Base-by-base conservation (phyloP, 2,797 vertebrate genomes). In the Dermochelys coriacea region DNA sequence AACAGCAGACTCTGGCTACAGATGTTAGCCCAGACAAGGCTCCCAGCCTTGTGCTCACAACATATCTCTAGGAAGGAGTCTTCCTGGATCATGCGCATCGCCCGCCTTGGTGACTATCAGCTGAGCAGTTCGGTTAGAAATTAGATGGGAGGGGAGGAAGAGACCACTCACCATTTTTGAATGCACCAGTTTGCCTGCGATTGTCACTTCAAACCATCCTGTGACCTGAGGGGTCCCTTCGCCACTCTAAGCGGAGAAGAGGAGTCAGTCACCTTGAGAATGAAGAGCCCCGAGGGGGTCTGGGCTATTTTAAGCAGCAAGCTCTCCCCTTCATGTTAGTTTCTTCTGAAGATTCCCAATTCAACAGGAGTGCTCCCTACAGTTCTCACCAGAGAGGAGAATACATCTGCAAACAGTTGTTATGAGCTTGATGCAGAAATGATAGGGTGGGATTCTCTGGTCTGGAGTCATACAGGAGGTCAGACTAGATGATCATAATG, bases 131-230 rank as follows among this genome's bases (percentile, higher is more conserved):
- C 11, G 3, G 10, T 71, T 23, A 41, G 19, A 21, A 41, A 71
- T n/a, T 23, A 23, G 61, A 68, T n/a, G 84, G 10, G 29, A 8
- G 51, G 68, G 14, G 2, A 4, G 3, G 55, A 11, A 21, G 14
- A 12, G 45, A 31, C 25, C 37, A 18, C 64, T 21, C 50, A 98
- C 98, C 98, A 98, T 98, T 91, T 98, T 98, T 27, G 98, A 98
- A 91, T 98, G 98, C 64, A 98, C 94, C 90, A 98, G 81, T 86
- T 97, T 96, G 31, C 97, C 97, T 0, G 94, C 96, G 37, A 98
- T 93, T 0, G 77, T 95, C 34, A 98, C 97, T 97, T 98, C 98
- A 82, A 98, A 98, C 96, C 97, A 98, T 79, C 98, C 98, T 0
- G 98, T 98, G 94, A 89, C 86, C 52, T 97, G 94, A 37, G 86